Conservation (phyloP, 2,888 invertebrate genomes). For the Hedya salicella region DNA sequence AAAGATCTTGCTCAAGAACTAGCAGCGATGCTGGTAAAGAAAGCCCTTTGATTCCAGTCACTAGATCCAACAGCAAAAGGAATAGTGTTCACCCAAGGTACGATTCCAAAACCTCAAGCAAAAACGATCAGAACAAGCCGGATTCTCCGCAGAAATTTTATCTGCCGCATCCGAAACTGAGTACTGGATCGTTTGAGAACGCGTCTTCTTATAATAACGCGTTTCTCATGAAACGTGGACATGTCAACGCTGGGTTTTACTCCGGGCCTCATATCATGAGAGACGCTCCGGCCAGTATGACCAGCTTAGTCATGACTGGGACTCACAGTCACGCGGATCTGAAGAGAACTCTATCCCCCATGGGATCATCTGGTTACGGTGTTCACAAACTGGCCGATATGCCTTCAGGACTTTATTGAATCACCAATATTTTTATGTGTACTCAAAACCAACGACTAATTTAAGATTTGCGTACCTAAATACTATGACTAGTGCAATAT, state of each 20-base stretch:
- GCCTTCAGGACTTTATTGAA: conserved; percentile 89
- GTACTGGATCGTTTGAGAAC: conserved; percentile 68
- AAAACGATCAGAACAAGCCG: conserved; percentile 61
- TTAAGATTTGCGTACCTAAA: conserved; percentile 75
- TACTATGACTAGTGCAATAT: conserved; percentile 81
- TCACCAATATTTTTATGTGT: conserved; percentile 52
- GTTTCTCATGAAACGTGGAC: conserved; percentile 87
- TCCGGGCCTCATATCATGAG: conserved; percentile 83
- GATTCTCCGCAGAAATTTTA: conserved; percentile 74
- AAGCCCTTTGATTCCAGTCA: conserved; percentile 69
- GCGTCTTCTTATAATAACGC: conserved; percentile 74
- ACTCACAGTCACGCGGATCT: conserved; percentile 78
- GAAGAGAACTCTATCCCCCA: conserved; percentile 74
- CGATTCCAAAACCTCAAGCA: conserved; percentile 63
- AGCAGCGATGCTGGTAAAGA: conserved; percentile 74
- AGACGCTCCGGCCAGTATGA: conserved; percentile 80
- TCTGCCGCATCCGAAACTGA: conserved; percentile 67
- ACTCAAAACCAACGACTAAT: conserved; percentile 82
- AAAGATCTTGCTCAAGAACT: conserved; percentile 72
- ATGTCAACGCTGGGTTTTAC: conserved; percentile 87
- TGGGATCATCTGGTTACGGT: conserved; percentile 74
- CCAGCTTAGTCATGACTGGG: conserved; percentile 75
- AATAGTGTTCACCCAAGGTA: conserved; percentile 56
- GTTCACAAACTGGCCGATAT: conserved; percentile 88
- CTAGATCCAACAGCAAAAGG: conserved; percentile 65